A percentile compares a stretch with the other conserved stretches of the same genome.
phyloP scores from a whole-genome alignment of 2,888 invertebrate species.

The Magallana nippona region DNA sequence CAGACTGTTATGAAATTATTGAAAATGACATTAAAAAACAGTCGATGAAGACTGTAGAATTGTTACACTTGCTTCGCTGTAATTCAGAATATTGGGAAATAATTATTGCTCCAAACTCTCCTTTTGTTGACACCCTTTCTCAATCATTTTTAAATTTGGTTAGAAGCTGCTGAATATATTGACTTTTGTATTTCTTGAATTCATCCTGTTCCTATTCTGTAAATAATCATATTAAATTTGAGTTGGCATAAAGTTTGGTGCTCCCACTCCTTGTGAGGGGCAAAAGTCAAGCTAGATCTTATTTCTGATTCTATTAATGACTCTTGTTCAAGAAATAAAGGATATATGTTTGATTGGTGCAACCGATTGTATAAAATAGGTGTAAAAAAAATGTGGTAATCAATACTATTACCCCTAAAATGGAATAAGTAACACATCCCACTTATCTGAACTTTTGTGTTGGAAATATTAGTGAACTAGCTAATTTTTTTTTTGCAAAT shows the following conservation, averaged over 20 bases:
- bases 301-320: neutral
- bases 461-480: neutral
- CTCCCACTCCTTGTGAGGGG: neutral
- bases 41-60: neutral
- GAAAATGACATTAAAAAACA: slow-evolving; percentile 18
- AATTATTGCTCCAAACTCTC: neutral
- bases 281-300: neutral
- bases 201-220: too few relatives aligned
- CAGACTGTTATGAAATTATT: slow-evolving; percentile 20
- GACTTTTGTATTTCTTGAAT: too few relatives aligned
- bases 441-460: neutral
- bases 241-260: neutral
- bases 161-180: too few relatives aligned
- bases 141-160: neutral
- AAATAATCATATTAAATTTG: neutral
- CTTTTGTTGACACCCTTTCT: neutral
- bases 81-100: slow-evolving; percentile 18
- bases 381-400: neutral
- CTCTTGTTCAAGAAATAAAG: neutral
- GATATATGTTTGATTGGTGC: neutral
- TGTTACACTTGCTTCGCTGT: neutral
- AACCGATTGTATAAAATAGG: neutral
- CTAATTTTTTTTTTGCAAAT: slow-evolving; percentile 3
- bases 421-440: neutral
- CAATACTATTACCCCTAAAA: neutral